Base-by-base conservation (phyloP, 2,888 invertebrate species). In the Coecobrya sp. region DNA sequence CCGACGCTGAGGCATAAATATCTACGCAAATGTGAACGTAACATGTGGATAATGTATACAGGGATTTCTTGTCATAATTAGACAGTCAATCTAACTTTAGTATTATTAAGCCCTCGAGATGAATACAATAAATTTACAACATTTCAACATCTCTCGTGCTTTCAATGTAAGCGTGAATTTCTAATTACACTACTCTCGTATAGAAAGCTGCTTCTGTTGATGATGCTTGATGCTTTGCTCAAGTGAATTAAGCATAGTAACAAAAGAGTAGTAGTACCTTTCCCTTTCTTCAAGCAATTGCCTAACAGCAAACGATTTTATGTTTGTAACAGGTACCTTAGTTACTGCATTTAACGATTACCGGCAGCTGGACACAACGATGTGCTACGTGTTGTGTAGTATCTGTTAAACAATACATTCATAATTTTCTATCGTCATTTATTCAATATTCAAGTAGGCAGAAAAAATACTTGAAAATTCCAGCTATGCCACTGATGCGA, bases 51-150 rank as follows among this genome's bases (percentile, higher is more conserved):
- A 45, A 42, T 27, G 19, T 27, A 27, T 13, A 68, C 30, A 55
- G 13, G 81, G 1, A 55, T 81, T 25, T 81, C 55, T 81, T 84
- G 62, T 84, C 84, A 84, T 84, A 84, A 84, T 84, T 84, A 84
- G 82, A 59, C 82, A 82, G 84, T 84, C 84, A 59, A 84, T 62
- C 62, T 27, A 62, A 42, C 22, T 84, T 84, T 84, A 84, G 52
- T 81, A 62, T 84, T 27, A 19, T 59, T 52, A 27, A 84, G 42
- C 84, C 59, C 62, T 62, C 36, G 8, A 59, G 62, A 84, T 59
- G 62, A 62, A 84, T 55, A 27, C 52, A 62, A 62, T 84, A 59
- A 84, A 84, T 84, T 84, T 84, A 42, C 84, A 84, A 42, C 84
- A 59, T 84, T 84, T 84, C 84, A 84, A 25, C 62, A 62, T 62